phyloP scores from a whole-genome alignment of 2,113 vertebrate genomes.

The Proteles cristata region DNA sequence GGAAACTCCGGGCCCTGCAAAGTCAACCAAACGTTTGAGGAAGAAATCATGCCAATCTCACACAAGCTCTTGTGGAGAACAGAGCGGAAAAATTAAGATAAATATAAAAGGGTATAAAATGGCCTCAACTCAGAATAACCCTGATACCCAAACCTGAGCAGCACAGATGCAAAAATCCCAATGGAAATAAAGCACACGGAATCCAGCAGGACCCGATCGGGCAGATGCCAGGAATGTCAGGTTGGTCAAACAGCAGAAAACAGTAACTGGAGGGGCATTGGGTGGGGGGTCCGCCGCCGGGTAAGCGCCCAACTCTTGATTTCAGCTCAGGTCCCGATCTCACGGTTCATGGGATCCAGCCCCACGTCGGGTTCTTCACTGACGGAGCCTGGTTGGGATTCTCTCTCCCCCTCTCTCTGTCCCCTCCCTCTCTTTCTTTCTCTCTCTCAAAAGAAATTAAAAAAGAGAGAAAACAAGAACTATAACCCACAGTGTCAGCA shows the following conservation, averaged over 20 bases:
- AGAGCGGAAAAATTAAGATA: not conserved
- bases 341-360: too few species aligned
- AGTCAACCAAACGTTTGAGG: not conserved
- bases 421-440: too few species aligned
- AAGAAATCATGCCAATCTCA: not conserved
- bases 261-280: too few species aligned
- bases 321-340: too few species aligned
- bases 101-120: not conserved
- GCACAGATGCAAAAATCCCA: not conserved
- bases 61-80: too few species aligned
- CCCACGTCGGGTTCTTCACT: too few species aligned
- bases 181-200: rapidly evolving
- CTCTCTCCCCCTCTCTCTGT: too few species aligned
- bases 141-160: not conserved
- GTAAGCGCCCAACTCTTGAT: too few species aligned
- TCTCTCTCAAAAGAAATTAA: too few species aligned
- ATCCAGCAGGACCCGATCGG: not conserved
- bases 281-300: too few species aligned
- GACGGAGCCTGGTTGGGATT: too few species aligned
- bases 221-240: not conserved
- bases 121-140: not conserved
- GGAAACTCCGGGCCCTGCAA: not conserved
- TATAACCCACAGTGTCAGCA: too few species aligned
- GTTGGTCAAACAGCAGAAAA: not conserved
- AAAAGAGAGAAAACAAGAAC: not conserved